Percentiles rank a stretch among this genome's conserved stretches.
Conservation (phyloP, 2,888 invertebrate genomes). For the Troides oblongomaculatus region DNA sequence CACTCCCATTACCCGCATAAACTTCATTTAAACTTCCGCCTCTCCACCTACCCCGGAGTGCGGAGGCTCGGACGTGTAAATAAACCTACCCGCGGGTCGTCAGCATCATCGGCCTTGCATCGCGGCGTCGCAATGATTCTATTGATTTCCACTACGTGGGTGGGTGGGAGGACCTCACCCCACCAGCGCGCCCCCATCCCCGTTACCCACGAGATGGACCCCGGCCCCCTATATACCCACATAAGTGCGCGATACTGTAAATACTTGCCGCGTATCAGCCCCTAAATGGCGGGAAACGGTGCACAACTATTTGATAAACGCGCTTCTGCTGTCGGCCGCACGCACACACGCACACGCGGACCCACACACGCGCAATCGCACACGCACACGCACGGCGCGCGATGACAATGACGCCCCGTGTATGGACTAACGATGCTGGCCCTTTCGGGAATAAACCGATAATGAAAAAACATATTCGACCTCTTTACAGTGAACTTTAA, state of each 20-base stretch:
- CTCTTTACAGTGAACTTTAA: background rate
- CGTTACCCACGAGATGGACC: constrained; percentile 35
- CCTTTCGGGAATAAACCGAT: background rate
- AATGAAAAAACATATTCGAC: background rate
- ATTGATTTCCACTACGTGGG: constrained; percentile 65
- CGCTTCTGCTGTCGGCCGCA: constrained; percentile 11
- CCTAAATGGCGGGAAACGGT: constrained; percentile 34
- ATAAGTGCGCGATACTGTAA: constrained; percentile 38
- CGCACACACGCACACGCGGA: too few species aligned
- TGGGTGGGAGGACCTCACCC: constrained; percentile 32
- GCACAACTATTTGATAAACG: constrained; percentile 32
- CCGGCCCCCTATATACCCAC: constrained; percentile 35
- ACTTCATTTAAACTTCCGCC: constrained; percentile 26
- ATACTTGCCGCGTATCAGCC: constrained; percentile 37
- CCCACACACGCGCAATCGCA: background rate
- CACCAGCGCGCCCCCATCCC: constrained; percentile 32
- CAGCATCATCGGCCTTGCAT: constrained; percentile 53
- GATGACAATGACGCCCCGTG: constrained; percentile 17
- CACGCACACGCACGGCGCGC: background rate
- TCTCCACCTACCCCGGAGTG: constrained; percentile 11
- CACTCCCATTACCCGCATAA: constrained; percentile 14
- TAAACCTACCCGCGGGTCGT: constrained; percentile 30
- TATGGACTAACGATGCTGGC: constrained; percentile 4
- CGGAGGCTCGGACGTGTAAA: constrained; percentile 25
- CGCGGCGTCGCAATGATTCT: constrained; percentile 67